Base-by-base conservation (phyloP, 2,797 vertebrate species). In the Micrastur ruficollis region DNA sequence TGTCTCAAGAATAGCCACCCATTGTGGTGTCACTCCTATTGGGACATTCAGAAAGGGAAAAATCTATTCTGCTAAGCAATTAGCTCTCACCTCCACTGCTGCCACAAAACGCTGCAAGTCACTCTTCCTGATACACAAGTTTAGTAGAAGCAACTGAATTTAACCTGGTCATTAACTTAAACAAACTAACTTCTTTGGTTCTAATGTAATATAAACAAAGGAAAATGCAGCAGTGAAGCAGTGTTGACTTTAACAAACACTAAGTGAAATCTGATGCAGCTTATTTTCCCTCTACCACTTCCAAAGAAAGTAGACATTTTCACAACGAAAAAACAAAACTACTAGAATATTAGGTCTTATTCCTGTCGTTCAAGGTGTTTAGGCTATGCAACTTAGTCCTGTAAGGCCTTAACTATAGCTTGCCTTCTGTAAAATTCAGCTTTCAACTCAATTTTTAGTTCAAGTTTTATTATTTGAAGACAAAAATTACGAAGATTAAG, bases 21-120 rank as follows among this genome's bases (percentile, higher is more conserved):
- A 61, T 11, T 1, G 1, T 0, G 3, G 61, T 44, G 18, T 61
- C 53, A 20, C 53, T 58, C 40, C 29, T 15, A 5, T 3, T 32
- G 53, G 34, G 31, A 78, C 34, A 81, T 19, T 84, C 42, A 34
- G 20, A 86, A 79, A 81, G n/a, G 50, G 58, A 93, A 61, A 61
- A 90, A 29, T 7, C 20, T 72, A 11, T 42, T 78, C 56, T 22
- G 31, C 2, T 3, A 56, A 49, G 11, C 49, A 71, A 49, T 53
- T 67, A 49, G 32, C 15, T 73, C 44, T 75, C 53, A 81, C 8
- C 31, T 56, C 52, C 0, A 0, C 40, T 38, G 40, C 26, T 40
- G 25, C 36, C 70, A 74, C 20, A 68, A 71, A 73, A 67, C 1
- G 1, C 44, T 59, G 8, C 44, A 59, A 67, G 73, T 71, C 81